Evolutionary conservation across 2,888 invertebrate species (phyloP).

Genomic region (Melinopterus prodromus): DNA sequence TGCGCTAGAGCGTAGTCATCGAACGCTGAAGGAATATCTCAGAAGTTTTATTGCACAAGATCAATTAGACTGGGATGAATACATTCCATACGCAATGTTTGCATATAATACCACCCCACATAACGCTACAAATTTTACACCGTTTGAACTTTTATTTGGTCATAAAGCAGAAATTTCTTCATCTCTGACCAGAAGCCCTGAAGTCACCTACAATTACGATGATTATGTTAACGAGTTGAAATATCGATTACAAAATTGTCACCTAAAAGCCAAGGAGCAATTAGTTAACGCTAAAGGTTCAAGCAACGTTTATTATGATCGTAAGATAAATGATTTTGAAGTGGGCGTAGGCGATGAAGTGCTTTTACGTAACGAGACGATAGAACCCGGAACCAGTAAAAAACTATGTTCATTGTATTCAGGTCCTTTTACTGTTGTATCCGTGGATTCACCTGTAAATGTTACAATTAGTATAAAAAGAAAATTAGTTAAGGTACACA

Average conservation of each 20-base stretch:
- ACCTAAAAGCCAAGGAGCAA: conserved; percentile 44
- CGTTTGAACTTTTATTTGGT: too few relatives aligned
- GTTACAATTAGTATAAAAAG: conserved; percentile 20
- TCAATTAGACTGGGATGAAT: conserved; percentile 51
- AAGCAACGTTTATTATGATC: conserved; percentile 36
- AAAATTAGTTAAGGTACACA: conserved; percentile 7
- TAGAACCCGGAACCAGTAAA: too few relatives aligned
- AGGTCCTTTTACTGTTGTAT: conserved; percentile 26
- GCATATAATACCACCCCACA: conserved; percentile 46
- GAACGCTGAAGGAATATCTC: conserved; percentile 47
- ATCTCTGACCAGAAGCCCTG: conserved; percentile 40
- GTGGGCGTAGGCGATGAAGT: too few relatives aligned
- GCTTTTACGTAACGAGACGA: conserved; percentile 20
- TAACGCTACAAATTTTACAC: too few relatives aligned
- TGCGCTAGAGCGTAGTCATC: conserved; percentile 49
- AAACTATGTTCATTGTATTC: conserved; percentile 17
- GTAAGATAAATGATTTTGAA: background rate
- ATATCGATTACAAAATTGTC: conserved; percentile 41
- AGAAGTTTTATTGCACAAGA: conserved; percentile 48
- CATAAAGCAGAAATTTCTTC: too few relatives aligned
- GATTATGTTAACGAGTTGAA: conserved; percentile 41
- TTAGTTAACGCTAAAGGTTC: conserved; percentile 38
- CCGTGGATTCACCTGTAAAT: conserved; percentile 26
- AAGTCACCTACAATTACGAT: conserved; percentile 46
- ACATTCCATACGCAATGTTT: conserved; percentile 48